Conservation (phyloP, 1,140 invertebrate genomes). For the Acarapis woodi region DNA sequence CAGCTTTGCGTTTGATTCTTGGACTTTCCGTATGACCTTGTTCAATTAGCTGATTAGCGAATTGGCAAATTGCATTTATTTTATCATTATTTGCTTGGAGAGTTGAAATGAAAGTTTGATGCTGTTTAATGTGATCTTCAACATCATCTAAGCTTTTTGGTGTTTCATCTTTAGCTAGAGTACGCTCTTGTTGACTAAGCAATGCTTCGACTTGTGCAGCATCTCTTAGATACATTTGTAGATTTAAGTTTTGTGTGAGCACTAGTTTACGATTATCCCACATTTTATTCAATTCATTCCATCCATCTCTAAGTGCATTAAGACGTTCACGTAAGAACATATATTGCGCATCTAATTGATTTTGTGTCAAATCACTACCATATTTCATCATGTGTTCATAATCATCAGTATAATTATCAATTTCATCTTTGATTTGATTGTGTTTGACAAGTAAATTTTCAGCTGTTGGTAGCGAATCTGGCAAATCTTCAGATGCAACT, state of each 20-base stretch:
- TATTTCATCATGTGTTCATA: constrained; percentile 99
- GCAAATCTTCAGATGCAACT: constrained; percentile 89
- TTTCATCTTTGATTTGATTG: constrained; percentile 90
- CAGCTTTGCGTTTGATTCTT: constrained; percentile 81
- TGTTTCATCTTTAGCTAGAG: constrained; percentile 73
- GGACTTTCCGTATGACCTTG: constrained; percentile 66
- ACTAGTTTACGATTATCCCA: constrained; percentile 92
- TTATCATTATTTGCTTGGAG: constrained; percentile 99
- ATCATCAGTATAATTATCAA: constrained; percentile 92
- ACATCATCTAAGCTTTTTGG: constrained; percentile 82
- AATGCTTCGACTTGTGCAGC: constrained; percentile 90
- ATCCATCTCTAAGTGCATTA: constrained; percentile 88
- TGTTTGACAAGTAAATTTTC: constrained; percentile 82
- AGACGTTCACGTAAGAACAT: constrained; percentile 90
- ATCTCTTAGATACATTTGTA: constrained; percentile 84
- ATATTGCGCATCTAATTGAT: constrained; percentile 67
- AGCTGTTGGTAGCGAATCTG: constrained; percentile 77
- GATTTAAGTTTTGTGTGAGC: constrained; percentile 67
- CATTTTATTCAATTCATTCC: constrained; percentile 96
- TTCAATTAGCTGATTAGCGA: constrained; percentile 58
- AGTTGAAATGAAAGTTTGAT: constrained; percentile 93
- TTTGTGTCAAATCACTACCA: constrained; percentile 70
- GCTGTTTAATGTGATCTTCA: constrained; percentile 82
- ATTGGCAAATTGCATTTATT: constrained; percentile 75
- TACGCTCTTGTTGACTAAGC: constrained; percentile 87